Base-by-base conservation (phyloP, 1,140 invertebrate species). In the Drosophila subpulchrella region DNA sequence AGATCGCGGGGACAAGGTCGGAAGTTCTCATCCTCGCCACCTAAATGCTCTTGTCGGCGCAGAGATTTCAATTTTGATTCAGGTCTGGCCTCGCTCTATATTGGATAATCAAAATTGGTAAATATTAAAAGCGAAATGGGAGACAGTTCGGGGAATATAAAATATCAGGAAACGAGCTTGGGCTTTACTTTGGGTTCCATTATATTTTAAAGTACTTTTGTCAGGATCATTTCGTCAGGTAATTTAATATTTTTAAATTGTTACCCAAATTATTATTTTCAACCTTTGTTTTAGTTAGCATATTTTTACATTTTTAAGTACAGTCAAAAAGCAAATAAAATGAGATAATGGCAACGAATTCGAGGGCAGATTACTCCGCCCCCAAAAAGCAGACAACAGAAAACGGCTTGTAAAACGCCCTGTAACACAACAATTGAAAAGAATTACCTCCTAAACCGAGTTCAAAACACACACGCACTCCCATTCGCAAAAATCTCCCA, bases 361-460 rank as follows among this genome's bases (percentile, higher is more conserved):
- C 5, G 34, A 34, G 20, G 8, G 36, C 46, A 24, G 17, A 50
- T 17, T 30, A 30, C 6, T 24, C 32, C 46, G 8, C 8, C 50
- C 42, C 38, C 46, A 51, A 55, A 42, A 30, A 47, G 4, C 46
- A 61, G 38, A 5, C 58, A 71, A 70, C 50, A 51, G 15, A 73
- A 78, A 86, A 66, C 66, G 72, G 76, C 76, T 89, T 83, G 80
- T 79, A 89, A 77, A 89, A 71, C 76, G 74, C 51, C 59, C 75
- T 83, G 65, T 80, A 77, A 74, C 65, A 66, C 77, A 89, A 77
- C 84, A 88, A 88, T 88, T 88, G 84, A 88, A 88, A 89, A 70
- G 83, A 88, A 88, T 88, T 83, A 88, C 83, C 78, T 59, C 41
- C 79, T 55, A 74, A 56, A 51, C 65, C 66, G 42, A 62, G 13